Evolutionary conservation across 1,140 invertebrate species (phyloP), one percentile per base, ranked within the genome.

Genomic region (Kradibia gibbosae): DNA sequence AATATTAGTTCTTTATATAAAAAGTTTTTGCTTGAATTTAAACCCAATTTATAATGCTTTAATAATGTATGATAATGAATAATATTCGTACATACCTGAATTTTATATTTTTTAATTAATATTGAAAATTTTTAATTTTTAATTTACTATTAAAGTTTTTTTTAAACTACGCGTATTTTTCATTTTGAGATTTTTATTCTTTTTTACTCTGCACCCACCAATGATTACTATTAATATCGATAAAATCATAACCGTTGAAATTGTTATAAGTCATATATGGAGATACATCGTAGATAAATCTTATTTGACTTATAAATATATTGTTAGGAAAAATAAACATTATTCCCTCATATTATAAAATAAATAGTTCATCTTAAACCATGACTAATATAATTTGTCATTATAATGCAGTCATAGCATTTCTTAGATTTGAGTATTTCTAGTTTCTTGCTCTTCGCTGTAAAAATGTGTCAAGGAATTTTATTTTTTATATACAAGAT

Each of bases 251-350:
- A 20, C 3, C 50, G 10, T 53, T 57, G n/a, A 22, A 25, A 57
- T 5, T 57, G 17, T 25, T 28, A 3, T 22, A 25, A 57, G 55
- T 57, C 55, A 57, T 57, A 57, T n/a, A n/a, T n/a, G 55, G 28
- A 25, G 13, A 57, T 57, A 57, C 25, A 55, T 25, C n/a, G 28
- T 25, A 57, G n/a, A 57, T 57, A 57, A 57, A 57, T 57, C 13
- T 57, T 57, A 57, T 57, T 57, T 25, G 25, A 57, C n/a, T n/a
- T 57, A 57, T 57, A 57, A 57, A 57, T 25, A 57, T 25, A 22
- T 3, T 7, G 25, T 5, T 13, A 28, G 13, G 8, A 57, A 57
- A 25, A 57, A 57, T 25, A 25, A 57, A 7, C 13, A 57, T 57
- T 25, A 13, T 57, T 3, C n/a, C n/a, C 55, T 57, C 55, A 28